Conservation (phyloP, 2,888 invertebrate genomes). For the Acronicta aceris region DNA sequence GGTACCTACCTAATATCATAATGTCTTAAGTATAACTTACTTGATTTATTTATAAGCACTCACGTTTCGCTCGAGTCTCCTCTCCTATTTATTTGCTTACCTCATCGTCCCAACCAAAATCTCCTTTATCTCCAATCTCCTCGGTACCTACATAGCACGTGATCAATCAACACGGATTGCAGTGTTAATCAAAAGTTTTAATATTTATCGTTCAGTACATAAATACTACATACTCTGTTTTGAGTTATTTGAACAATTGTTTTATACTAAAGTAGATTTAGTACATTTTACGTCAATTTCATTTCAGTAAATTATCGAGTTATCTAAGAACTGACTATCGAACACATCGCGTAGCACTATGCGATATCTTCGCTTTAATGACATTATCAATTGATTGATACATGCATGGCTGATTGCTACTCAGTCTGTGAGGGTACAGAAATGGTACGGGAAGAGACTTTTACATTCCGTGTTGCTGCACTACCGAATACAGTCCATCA, state of each 20-base stretch:
- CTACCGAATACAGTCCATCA: too few species aligned
- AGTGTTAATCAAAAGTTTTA: slow-evolving; percentile 14
- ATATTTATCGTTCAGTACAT: background rate
- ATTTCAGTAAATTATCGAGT: background rate
- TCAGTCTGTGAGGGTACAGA: too few species aligned
- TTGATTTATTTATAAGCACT: slow-evolving; percentile 7
- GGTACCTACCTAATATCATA: background rate
- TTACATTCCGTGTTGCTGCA: too few species aligned
- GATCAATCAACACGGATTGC: slow-evolving; percentile 19
- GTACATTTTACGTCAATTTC: background rate
- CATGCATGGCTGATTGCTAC: background rate
- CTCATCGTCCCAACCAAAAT: slow-evolving; percentile 22
- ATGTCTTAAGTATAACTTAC: too few species aligned
- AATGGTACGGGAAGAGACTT: too few species aligned
- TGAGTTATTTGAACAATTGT: slow-evolving; percentile 11
- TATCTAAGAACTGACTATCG: too few species aligned
- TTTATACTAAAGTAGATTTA: slow-evolving; percentile 2
- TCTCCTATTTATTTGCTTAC: slow-evolving; percentile 31
- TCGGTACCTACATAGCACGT: background rate
- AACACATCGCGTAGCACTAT: too few species aligned
- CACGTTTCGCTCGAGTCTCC: slow-evolving; percentile 24
- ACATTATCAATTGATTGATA: too few species aligned
- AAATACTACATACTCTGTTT: background rate
- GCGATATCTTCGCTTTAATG: too few species aligned
- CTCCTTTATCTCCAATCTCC: slow-evolving; percentile 29